These are phyloP conservation scores for Pangasius sanitwongsei DNA, from an alignment of 2,797 vertebrate genomes.

Conservation along the genomic window DNA sequence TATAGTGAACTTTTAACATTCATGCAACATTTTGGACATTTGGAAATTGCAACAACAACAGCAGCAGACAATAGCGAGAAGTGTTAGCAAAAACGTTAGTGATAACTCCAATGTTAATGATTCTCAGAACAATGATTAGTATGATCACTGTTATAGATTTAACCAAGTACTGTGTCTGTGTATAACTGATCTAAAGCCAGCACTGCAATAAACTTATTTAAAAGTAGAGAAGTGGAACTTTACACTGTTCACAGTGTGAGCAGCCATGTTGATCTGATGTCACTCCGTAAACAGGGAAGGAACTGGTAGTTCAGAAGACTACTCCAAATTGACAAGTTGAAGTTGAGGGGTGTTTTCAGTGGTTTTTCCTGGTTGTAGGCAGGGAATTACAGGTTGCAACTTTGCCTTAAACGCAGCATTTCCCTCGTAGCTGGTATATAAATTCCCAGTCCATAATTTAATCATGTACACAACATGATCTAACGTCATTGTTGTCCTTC, in stretches of 20 bases:
- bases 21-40: too few species aligned
- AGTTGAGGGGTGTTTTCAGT: too few species aligned
- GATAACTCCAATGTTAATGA: neutral
- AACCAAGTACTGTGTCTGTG: neutral
- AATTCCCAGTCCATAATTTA: neutral
- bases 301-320: too few species aligned
- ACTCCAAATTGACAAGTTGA: too few species aligned
- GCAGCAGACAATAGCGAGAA: too few species aligned
- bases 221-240: too few species aligned
- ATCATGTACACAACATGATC: neutral
- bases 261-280: neutral
- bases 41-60: too few species aligned
- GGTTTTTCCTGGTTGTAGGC: neutral
- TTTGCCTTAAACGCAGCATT: neutral
- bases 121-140: neutral
- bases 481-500: neutral
- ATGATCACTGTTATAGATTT: neutral
- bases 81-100: neutral
- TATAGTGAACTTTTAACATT: too few species aligned
- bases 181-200: neutral
- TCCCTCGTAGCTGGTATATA: neutral
- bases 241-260: too few species aligned
- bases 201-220: neutral
- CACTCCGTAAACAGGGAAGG: too few species aligned
- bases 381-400: neutral